Evolutionary conservation across 2,888 invertebrate genomes (phyloP).

Genomic region (Harpalus rubripes): DNA sequence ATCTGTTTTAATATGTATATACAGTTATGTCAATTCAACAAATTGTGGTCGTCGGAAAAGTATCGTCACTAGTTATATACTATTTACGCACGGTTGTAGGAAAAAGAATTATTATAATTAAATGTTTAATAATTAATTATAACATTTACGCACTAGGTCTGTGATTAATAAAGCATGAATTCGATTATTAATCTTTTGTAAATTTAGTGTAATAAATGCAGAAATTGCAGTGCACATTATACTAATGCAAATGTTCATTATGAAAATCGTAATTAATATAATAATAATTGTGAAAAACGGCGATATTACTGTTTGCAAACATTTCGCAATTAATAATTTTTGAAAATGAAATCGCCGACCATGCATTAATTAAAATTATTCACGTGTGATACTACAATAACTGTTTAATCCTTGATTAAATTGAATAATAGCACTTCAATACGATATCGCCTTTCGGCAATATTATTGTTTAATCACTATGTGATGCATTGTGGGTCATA

Average conservation of each 20-base stretch:
- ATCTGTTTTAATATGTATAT: too few relatives aligned
- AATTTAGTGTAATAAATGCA: constrained; percentile 23
- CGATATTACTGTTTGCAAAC: constrained; percentile 36
- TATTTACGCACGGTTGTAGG: too few relatives aligned
- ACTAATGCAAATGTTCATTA: neutral
- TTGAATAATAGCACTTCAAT: constrained; percentile 43
- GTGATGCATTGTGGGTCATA: constrained; percentile 23
- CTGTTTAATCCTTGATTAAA: constrained; percentile 46
- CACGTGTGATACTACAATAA: constrained; percentile 26
- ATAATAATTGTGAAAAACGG: constrained; percentile 23
- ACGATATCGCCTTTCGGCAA: constrained; percentile 27
- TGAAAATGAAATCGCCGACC: constrained; percentile 1
- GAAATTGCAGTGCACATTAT: constrained; percentile 11
- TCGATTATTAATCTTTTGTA: constrained; percentile 5
- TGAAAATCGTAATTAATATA: constrained; percentile 22
- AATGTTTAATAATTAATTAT: neutral
- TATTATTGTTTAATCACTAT: constrained; percentile 27
- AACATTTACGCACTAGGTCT: neutral
- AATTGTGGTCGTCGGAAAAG: too few relatives aligned
- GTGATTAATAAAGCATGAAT: neutral
- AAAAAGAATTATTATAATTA: too few relatives aligned
- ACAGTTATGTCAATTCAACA: too few relatives aligned
- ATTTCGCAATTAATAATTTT: constrained; percentile 37
- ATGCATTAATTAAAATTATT: constrained; percentile 37
- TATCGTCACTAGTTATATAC: too few relatives aligned